Evolutionary conservation across 2,797 vertebrate species (phyloP).

Genomic region (Gallirallus australis): DNA sequence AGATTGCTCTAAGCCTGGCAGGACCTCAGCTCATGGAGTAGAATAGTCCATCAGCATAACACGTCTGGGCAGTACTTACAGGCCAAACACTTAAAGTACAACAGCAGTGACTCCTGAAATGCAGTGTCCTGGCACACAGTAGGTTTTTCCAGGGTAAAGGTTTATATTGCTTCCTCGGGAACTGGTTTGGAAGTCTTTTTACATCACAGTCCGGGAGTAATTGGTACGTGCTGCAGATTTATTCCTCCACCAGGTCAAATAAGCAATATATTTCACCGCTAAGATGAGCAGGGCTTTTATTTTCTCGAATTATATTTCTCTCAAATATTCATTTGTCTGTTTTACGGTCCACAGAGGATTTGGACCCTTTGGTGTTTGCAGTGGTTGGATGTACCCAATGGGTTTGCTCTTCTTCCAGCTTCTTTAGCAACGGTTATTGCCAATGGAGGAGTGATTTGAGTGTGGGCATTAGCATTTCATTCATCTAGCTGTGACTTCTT

Average conservation of each 20-base stretch:
- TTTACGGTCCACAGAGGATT: conserved; percentile 59
- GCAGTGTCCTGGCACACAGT: neutral
- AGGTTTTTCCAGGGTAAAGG: conserved; percentile 32
- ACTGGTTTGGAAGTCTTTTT: conserved; percentile 12
- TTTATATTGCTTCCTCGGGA: conserved; percentile 50
- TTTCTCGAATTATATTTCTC: conserved; percentile 65
- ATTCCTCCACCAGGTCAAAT: conserved; percentile 64
- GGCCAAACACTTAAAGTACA: conserved; percentile 41
- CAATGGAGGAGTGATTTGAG: neutral
- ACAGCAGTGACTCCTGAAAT: conserved; percentile 39
- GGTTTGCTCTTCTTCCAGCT: conserved; percentile 14
- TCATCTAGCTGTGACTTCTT: neutral
- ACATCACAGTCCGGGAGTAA: conserved; percentile 14
- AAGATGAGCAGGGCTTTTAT: conserved; percentile 52
- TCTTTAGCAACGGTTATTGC: neutral
- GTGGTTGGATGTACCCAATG: neutral
- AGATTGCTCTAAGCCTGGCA: conserved; percentile 10
- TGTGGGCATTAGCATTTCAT: neutral
- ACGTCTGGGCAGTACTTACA: conserved; percentile 24
- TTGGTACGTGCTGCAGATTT: conserved; percentile 65
- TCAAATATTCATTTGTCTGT: conserved; percentile 71
- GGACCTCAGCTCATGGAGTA: neutral
- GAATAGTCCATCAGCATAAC: conserved; percentile 26
- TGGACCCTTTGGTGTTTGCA: neutral
- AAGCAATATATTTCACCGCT: conserved; percentile 62